A percentile compares a stretch with the other conserved stretches of the same genome.
Conservation (phyloP, 2,797 vertebrate genomes). For the Pristis pectinata region DNA sequence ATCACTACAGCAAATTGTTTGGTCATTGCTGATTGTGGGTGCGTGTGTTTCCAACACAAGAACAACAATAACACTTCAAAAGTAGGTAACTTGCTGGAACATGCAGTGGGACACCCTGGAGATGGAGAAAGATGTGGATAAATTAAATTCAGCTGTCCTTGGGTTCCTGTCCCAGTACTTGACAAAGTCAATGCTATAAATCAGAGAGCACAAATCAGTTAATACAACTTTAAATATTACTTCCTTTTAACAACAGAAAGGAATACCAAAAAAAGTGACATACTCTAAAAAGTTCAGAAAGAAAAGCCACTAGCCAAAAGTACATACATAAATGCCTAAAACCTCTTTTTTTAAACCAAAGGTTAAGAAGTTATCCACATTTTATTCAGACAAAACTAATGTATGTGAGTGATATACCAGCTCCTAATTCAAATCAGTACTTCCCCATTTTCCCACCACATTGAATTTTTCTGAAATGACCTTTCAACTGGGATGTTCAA, state of each 20-base stretch:
- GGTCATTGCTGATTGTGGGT: background rate
- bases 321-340: background rate
- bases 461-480: background rate
- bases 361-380: background rate
- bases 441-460: background rate
- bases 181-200: too few relatives aligned
- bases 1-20: background rate
- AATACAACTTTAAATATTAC: background rate
- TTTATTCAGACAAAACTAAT: background rate
- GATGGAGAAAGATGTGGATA: background rate
- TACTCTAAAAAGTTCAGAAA: background rate
- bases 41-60: background rate
- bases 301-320: background rate
- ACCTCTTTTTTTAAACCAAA: background rate
- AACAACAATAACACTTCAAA: background rate
- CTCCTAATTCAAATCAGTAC: constrained; percentile 6
- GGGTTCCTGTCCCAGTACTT: too few relatives aligned
- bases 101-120: background rate
- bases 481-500: background rate
- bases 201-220: background rate
- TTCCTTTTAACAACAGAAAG: background rate
- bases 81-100: background rate
- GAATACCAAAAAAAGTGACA: background rate
- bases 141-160: background rate
- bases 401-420: background rate